Conservation (phyloP, 2,888 invertebrate species). For the Nomada fabriciana region DNA sequence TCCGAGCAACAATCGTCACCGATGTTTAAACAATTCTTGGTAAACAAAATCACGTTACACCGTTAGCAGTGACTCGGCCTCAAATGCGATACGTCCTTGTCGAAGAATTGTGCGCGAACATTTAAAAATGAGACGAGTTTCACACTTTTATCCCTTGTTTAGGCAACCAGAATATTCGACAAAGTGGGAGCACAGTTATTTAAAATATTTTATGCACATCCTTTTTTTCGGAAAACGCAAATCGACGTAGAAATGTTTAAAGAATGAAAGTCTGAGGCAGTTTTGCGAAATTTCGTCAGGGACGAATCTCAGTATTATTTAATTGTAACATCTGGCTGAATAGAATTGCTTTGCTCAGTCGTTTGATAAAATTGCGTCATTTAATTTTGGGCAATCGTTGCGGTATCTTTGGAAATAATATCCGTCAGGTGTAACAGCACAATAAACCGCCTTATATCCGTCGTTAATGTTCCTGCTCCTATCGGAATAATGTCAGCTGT, state of each 20-base stretch:
- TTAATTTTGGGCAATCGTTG: neutral
- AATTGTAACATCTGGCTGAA: neutral
- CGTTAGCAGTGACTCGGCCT: neutral
- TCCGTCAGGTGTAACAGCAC: neutral
- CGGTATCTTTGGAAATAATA: neutral
- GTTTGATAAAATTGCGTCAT: neutral
- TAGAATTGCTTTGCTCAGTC: neutral
- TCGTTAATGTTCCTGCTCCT: neutral
- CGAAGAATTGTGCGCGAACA: neutral
- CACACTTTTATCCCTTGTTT: too few relatives aligned
- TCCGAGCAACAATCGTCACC: neutral
- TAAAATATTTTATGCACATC: too few relatives aligned
- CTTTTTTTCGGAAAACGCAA: too few relatives aligned
- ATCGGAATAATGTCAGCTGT: neutral
- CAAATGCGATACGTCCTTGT: slow-evolving; percentile 34
- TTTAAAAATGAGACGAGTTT: slow-evolving; percentile 1
- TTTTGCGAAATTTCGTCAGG: too few relatives aligned
- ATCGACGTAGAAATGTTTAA: too few relatives aligned
- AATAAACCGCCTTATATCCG: slow-evolving; percentile 2
- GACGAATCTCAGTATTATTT: neutral
- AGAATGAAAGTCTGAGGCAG: too few relatives aligned
- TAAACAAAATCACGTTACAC: neutral
- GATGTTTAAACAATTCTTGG: neutral
- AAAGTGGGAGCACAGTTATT: too few relatives aligned
- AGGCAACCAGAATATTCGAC: too few relatives aligned